Evolutionary conservation across 2,113 vertebrate species (phyloP).

Genomic region (Callocephalon fimbriatum): DNA sequence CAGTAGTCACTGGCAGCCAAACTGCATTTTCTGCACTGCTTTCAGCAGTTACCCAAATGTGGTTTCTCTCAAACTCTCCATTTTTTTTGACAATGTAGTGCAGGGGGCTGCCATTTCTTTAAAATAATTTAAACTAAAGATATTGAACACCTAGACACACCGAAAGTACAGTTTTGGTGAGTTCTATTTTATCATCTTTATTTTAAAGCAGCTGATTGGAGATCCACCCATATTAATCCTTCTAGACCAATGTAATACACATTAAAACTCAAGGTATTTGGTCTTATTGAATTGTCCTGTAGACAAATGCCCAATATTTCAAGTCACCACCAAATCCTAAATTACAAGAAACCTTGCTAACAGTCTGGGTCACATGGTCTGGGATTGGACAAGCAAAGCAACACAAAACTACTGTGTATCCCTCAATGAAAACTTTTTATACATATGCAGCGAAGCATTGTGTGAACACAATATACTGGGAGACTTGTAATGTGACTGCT

Average conservation of each 20-base stretch:
- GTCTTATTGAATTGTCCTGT: neutral
- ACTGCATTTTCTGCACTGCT: neutral
- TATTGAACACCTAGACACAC: neutral
- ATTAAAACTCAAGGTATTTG: neutral
- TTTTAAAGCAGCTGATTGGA: neutral
- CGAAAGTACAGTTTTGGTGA: neutral
- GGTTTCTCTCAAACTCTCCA: neutral
- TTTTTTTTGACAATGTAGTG: neutral
- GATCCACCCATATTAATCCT: neutral
- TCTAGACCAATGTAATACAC: neutral
- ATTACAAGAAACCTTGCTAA: neutral
- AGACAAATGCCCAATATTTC: neutral
- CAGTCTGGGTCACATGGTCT: neutral
- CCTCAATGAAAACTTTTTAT: neutral
- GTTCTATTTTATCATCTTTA: neutral
- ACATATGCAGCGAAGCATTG: fast-evolving
- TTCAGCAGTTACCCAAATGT: neutral
- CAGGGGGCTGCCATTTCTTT: neutral
- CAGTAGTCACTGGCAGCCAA: neutral
- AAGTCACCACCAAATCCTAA: neutral
- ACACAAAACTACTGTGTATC: neutral
- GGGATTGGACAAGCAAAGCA: neutral
- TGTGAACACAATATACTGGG: neutral
- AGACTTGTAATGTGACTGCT: neutral
- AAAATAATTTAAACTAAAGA: neutral